Evolutionary conservation across 2,113 vertebrate species (phyloP).

Genomic region (Bos javanicus): DNA sequence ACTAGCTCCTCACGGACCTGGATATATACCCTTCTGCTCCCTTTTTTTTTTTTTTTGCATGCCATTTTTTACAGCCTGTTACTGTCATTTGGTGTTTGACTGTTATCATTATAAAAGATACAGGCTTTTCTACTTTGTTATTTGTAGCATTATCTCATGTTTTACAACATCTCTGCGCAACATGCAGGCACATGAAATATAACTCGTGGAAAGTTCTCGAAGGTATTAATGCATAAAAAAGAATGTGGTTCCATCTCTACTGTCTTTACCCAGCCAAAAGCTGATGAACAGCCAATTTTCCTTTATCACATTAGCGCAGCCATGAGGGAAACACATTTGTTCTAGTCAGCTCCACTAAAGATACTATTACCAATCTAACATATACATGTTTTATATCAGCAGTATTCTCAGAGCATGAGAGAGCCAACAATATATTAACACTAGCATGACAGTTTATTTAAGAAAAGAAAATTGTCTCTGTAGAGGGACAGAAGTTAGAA

Average conservation of each 20-base stretch:
- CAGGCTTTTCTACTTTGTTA: conserved; percentile 89
- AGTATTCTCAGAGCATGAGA: conserved; percentile 92
- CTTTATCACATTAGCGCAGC: conserved; percentile 99
- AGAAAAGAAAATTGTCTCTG: conserved; percentile 99
- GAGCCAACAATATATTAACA: conserved; percentile 99
- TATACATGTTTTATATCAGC: conserved; percentile 99
- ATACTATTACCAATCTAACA: conserved; percentile 99
- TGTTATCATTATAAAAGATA: conserved; percentile 97
- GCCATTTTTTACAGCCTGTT: conserved; percentile 88
- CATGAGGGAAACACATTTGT: conserved; percentile 99
- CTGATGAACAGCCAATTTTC: conserved; percentile 99
- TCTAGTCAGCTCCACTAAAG: conserved; percentile 99
- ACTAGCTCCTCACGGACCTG: not conserved
- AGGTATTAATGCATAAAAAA: conserved; percentile 89
- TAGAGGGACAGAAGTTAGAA: conserved; percentile 92
- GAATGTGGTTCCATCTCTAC: conserved; percentile 85
- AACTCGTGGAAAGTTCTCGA: conserved; percentile 87
- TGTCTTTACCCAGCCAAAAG: conserved; percentile 89
- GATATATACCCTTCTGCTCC: not conserved
- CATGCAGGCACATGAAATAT: conserved; percentile 89
- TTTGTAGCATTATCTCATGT: conserved; percentile 93
- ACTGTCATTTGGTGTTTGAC: conserved; percentile 89
- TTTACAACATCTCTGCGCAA: conserved; percentile 87
- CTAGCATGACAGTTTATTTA: conserved; percentile 99
- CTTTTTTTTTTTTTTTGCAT: conserved; percentile 73